Conservation (phyloP, 2,888 invertebrate genomes). For the Diplolepis rosae region DNA sequence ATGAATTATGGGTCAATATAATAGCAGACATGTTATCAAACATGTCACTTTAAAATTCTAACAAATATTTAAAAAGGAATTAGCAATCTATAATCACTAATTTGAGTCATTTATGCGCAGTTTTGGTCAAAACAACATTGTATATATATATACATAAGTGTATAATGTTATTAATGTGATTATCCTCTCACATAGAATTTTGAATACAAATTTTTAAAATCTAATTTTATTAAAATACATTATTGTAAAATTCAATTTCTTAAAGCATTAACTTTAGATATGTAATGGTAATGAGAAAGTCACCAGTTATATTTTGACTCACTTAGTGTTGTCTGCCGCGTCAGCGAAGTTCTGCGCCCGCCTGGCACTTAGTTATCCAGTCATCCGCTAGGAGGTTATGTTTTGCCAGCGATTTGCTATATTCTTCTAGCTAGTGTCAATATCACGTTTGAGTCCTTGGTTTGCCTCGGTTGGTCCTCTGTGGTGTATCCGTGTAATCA, state of each 20-base stretch:
- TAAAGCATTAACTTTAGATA: too few relatives aligned
- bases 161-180: background rate
- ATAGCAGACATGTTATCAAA: too few relatives aligned
- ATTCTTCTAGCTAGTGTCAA: slow-evolving; percentile 1
- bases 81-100: too few relatives aligned
- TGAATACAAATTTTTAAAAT: background rate
- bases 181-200: background rate
- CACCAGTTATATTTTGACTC: background rate
- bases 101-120: background rate
- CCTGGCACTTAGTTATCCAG: too few relatives aligned
- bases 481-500: background rate
- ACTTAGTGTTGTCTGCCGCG: background rate
- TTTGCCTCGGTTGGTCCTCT: background rate
- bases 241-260: background rate
- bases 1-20: too few relatives aligned
- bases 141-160: background rate
- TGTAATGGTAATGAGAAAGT: too few relatives aligned
- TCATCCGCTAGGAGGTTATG: too few relatives aligned
- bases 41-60: too few relatives aligned
- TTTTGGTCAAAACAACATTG: slow-evolving; percentile 12
- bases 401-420: too few relatives aligned
- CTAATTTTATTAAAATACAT: background rate
- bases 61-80: slow-evolving; percentile 30
- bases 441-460: background rate
- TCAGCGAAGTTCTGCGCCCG: background rate